phyloP scores from a whole-genome alignment of 2,888 invertebrate species.

The Trimorus sp. region DNA sequence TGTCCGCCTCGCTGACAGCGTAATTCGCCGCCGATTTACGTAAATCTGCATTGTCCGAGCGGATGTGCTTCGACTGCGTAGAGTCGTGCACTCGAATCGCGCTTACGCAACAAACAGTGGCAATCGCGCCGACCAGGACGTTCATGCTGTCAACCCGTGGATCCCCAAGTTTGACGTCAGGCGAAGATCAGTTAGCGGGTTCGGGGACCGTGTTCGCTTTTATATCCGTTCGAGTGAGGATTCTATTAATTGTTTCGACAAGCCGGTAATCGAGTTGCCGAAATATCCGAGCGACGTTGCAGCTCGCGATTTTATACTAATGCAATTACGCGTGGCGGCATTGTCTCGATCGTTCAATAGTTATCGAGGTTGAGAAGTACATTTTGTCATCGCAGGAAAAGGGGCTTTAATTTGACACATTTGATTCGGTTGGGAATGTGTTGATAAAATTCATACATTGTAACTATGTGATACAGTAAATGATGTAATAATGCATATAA shows the following conservation, averaged over 20 bases:
- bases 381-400: slow-evolving; percentile 6
- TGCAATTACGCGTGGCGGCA: slow-evolving; percentile 50
- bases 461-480: no score
- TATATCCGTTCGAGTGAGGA: slow-evolving; percentile 49
- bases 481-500: no score
- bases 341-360: slow-evolving; percentile 59
- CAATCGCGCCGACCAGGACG: slow-evolving; percentile 27
- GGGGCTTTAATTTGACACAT: not conserved
- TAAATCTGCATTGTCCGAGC: slow-evolving; percentile 48
- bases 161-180: slow-evolving; percentile 13
- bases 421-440: no score
- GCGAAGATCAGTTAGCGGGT: slow-evolving; percentile 15
- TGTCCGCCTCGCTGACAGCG: slow-evolving; percentile 36
- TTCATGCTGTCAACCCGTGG: slow-evolving; percentile 29
- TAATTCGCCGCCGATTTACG: slow-evolving; percentile 54
- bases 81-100: slow-evolving; percentile 51
- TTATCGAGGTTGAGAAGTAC: slow-evolving; percentile 49
- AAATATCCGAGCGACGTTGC: slow-evolving; percentile 51
- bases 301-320: slow-evolving; percentile 47
- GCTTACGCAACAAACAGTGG: slow-evolving; percentile 33
- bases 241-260: slow-evolving; percentile 59
- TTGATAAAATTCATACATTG: no score
- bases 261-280: slow-evolving; percentile 43
- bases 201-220: slow-evolving; percentile 35
- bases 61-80: slow-evolving; percentile 36